A percentile compares a stretch with the other conserved stretches of the same genome.
Evolutionary conservation across 2,113 vertebrate genomes (phyloP).

Genomic region (Cynopterus brachyotis): DNA sequence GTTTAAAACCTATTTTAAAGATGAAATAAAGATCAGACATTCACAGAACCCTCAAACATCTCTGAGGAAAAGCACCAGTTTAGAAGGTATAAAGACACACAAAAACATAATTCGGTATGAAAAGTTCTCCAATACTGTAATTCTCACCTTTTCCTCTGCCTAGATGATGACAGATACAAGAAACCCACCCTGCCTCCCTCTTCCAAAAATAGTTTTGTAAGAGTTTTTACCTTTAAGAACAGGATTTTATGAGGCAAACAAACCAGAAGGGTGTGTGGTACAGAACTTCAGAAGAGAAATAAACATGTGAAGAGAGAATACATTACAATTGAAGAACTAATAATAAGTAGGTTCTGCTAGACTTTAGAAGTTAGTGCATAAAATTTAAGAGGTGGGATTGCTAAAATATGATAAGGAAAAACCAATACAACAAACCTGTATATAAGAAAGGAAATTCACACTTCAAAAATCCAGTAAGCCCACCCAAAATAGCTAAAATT

Average conservation of each 20-base stretch:
- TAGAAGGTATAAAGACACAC: neutral
- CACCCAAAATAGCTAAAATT: neutral
- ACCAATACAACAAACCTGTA: neutral
- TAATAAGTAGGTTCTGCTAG: neutral
- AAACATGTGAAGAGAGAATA: neutral
- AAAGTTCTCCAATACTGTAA: neutral
- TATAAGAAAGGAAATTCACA: constrained; percentile 2
- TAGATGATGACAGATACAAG: neutral
- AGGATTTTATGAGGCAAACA: neutral
- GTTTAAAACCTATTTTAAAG: constrained; percentile 36
- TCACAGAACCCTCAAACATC: neutral
- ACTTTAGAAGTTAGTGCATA: neutral
- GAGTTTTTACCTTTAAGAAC: constrained; percentile 23
- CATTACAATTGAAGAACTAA: neutral
- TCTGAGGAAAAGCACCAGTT: neutral
- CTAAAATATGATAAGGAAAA: neutral
- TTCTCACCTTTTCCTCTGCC: constrained; percentile 32
- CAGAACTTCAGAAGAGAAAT: neutral
- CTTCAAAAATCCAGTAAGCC: neutral
- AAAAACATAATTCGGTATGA: neutral
- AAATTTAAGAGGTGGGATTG: neutral
- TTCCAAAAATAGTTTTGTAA: neutral
- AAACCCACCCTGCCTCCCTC: neutral
- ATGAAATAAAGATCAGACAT: constrained; percentile 25
- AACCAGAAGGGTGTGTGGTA: neutral